phyloP scores from a whole-genome alignment of 2,888 invertebrate genomes.

The Phorcus lineatus region DNA sequence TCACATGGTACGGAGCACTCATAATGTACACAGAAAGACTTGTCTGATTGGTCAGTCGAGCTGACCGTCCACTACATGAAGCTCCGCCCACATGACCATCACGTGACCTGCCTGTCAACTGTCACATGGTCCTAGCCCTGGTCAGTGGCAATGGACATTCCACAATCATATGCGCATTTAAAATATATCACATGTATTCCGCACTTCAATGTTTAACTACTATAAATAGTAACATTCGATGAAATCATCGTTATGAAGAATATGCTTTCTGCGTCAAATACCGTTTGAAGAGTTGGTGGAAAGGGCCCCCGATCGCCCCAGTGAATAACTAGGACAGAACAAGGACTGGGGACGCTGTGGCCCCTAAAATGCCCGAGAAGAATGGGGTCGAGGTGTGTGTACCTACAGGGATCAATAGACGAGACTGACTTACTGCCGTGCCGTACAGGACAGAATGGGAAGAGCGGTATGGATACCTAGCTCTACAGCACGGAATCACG shows the following conservation, averaged over 20 bases:
- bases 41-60: too few relatives aligned
- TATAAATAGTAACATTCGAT: not conserved
- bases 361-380: not conserved
- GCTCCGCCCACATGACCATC: constrained; percentile 7
- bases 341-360: not conserved
- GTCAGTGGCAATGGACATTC: not conserved
- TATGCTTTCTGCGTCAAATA: too few relatives aligned
- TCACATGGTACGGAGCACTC: too few relatives aligned
- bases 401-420: too few relatives aligned
- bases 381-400: not conserved
- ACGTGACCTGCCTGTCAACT: not conserved
- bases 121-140: not conserved
- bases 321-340: not conserved
- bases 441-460: too few relatives aligned
- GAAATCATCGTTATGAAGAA: too few relatives aligned
- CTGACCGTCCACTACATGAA: not conserved
- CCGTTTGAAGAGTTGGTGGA: too few relatives aligned
- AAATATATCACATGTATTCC: too few relatives aligned
- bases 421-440: too few relatives aligned
- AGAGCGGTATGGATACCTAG: too few relatives aligned
- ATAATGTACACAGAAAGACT: too few relatives aligned
- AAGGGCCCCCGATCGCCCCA: not conserved
- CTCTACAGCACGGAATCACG: too few relatives aligned
- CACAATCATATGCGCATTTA: not conserved
- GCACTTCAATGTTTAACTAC: not conserved